phyloP scores from a whole-genome alignment of 2,797 vertebrate genomes.

The Cyprinodon diabolis region DNA sequence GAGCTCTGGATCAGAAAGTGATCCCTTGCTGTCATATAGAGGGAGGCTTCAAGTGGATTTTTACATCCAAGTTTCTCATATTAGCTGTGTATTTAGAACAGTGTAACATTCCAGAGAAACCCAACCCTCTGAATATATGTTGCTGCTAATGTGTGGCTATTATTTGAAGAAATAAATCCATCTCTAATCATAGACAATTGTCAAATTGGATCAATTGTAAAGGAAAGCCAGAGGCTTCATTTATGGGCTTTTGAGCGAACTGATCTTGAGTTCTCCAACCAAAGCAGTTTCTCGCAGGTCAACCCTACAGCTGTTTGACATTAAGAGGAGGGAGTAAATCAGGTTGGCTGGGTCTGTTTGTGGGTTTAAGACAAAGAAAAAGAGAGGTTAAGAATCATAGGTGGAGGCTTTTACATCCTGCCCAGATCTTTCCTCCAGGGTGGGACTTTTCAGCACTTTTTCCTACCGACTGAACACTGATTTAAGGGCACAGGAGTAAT shows the following conservation, averaged over 20 bases:
- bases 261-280: constrained; percentile 40
- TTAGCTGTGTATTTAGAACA: constrained; percentile 34
- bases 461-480: constrained; percentile 23
- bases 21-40: constrained; percentile 41
- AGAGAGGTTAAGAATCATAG: constrained; percentile 45
- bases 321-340: constrained; percentile 67
- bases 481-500: constrained; percentile 35
- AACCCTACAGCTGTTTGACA: constrained; percentile 73
- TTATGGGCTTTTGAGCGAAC: constrained; percentile 17
- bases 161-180: constrained; percentile 49
- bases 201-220: constrained; percentile 13
- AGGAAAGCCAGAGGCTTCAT: background rate
- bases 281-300: constrained; percentile 39
- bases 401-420: constrained; percentile 38
- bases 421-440: constrained; percentile 55
- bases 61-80: constrained; percentile 47
- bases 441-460: constrained; percentile 52
- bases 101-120: constrained; percentile 28
- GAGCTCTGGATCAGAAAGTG: constrained; percentile 29
- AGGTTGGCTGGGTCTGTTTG: constrained; percentile 52
- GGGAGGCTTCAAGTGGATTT: constrained; percentile 51
- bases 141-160: constrained; percentile 38
- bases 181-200: constrained; percentile 28
- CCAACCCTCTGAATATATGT: background rate
- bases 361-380: constrained; percentile 35